Conservation (phyloP, 2,888 invertebrate species). For the Cantharis lateralis region DNA sequence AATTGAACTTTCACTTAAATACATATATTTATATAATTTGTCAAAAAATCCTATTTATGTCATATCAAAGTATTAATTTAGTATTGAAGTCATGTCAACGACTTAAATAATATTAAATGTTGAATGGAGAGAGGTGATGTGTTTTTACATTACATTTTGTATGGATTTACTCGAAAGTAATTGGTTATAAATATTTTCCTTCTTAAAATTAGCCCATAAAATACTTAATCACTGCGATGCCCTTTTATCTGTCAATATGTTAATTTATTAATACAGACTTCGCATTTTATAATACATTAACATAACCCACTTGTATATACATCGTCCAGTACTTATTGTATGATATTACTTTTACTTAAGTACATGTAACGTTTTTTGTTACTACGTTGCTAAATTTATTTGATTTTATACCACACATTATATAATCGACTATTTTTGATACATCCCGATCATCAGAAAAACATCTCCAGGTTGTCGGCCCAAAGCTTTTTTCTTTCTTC, state of each 20-base stretch:
- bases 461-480: not conserved
- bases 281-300: not conserved
- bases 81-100: not conserved
- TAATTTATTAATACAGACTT: not conserved
- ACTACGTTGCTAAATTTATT: not conserved
- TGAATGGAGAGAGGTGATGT: not conserved
- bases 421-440: not conserved
- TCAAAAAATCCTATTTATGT: not conserved
- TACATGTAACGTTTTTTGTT: not conserved
- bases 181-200: not conserved
- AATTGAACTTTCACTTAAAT: not conserved
- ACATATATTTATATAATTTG: not conserved
- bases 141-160: not conserved
- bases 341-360: not conserved
- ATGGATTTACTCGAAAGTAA: not conserved
- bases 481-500: not conserved
- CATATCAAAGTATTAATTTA: not conserved
- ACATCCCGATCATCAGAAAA: not conserved
- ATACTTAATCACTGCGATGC: not conserved
- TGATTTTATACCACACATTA: not conserved
- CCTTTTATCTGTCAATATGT: not conserved
- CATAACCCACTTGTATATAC: not conserved
- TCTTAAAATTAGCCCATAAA: not conserved
- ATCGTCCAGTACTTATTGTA: not conserved
- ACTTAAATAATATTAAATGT: not conserved